Conservation (phyloP, 2,113 vertebrate genomes). For the Ailuropoda melanoleuca region DNA sequence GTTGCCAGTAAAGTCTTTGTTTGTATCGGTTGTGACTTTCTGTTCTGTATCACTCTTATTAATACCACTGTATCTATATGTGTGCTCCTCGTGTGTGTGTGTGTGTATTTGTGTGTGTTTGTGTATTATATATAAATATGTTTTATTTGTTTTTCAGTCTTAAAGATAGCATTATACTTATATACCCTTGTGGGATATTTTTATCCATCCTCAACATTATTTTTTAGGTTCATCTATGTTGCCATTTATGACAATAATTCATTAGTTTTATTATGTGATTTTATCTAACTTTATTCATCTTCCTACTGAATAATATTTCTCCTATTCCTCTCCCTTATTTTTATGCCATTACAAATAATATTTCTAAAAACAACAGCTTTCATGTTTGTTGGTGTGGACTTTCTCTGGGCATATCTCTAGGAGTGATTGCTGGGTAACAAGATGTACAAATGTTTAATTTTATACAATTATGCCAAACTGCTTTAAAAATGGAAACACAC, state of each 20-base stretch:
- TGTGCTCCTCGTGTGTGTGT: background rate
- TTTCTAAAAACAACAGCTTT: background rate
- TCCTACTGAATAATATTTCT: background rate
- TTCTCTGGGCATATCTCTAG: background rate
- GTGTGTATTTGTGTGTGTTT: too few relatives aligned
- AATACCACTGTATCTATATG: too few relatives aligned
- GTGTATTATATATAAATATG: background rate
- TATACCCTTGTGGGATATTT: background rate
- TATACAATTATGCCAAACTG: background rate
- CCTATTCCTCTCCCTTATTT: background rate
- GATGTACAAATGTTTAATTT: background rate
- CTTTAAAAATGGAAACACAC: background rate
- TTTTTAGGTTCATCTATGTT: background rate
- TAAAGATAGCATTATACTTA: background rate
- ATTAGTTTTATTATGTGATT: background rate
- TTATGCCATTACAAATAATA: background rate
- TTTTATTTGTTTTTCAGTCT: background rate
- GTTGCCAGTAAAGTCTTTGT: too few relatives aligned
- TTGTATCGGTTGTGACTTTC: too few relatives aligned
- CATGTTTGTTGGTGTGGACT: background rate
- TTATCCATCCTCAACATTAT: background rate
- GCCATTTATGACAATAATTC: background rate
- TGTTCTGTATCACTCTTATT: too few relatives aligned
- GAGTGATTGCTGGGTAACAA: background rate
- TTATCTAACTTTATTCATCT: background rate